Conservation (phyloP, 2,113 vertebrate genomes). For the Tupaia chinensis region DNA sequence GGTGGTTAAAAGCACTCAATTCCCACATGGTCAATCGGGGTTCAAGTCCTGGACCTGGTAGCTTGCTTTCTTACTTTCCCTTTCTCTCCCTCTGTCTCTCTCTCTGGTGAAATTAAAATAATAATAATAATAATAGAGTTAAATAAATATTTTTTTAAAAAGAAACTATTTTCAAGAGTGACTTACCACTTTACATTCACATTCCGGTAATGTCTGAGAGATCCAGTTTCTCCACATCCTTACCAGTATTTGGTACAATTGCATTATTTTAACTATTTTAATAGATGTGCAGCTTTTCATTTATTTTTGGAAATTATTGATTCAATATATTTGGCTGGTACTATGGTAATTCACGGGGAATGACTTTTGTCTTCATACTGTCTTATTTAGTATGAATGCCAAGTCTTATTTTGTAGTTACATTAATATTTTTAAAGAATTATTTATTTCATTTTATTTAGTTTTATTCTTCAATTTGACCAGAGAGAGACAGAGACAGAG, state of each 20-base stretch:
- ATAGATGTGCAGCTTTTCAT: background rate
- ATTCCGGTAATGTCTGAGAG: background rate
- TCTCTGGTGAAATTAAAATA: too few relatives aligned
- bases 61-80: too few relatives aligned
- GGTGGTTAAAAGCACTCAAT: too few relatives aligned
- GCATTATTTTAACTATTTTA: background rate
- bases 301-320: constrained; percentile 40
- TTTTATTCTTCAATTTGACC: too few relatives aligned
- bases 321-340: background rate
- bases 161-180: constrained; percentile 9
- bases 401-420: constrained; percentile 26
- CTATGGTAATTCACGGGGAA: background rate
- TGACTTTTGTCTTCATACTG: background rate
- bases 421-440: background rate
- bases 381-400: background rate
- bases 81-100: too few relatives aligned
- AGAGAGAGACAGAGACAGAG: too few relatives aligned
- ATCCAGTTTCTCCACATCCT: background rate
- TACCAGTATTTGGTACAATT: background rate
- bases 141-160: too few relatives aligned
- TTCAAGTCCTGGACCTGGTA: too few relatives aligned
- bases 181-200: constrained; percentile 7
- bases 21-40: too few relatives aligned
- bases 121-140: too few relatives aligned
- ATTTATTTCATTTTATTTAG: too few relatives aligned